Evolutionary conservation across 64 coral and sea anemone genomes (phyloP).

Genomic region (Montipora cactus): DNA sequence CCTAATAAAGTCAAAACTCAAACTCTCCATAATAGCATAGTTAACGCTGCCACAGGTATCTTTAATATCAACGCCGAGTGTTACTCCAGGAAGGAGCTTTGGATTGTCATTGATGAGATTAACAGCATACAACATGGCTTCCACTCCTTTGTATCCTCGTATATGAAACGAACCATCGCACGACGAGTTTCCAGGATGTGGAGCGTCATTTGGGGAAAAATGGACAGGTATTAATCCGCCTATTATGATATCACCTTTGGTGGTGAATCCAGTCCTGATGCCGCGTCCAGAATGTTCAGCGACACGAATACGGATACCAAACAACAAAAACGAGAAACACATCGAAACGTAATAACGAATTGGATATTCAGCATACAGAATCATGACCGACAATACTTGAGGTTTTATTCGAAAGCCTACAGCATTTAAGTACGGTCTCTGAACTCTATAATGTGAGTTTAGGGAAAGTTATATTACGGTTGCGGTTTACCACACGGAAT

Average conservation of each 20-base stretch:
- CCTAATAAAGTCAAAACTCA: conserved; percentile 35
- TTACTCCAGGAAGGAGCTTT: conserved; percentile 29
- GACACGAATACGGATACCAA: neutral
- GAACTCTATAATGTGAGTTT: neutral
- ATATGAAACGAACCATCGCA: conserved; percentile 28
- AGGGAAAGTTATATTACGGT: neutral
- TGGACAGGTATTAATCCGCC: conserved; percentile 35
- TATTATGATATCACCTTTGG: conserved; percentile 34
- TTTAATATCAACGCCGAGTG: conserved; percentile 58
- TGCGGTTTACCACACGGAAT: neutral
- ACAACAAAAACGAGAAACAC: neutral
- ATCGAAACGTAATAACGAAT: neutral
- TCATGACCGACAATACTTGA: neutral
- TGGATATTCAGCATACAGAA: neutral
- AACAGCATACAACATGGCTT: conserved; percentile 62
- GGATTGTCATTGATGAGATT: conserved; percentile 33
- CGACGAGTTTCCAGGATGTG: neutral
- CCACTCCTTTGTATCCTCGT: conserved; percentile 26
- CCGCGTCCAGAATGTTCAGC: neutral
- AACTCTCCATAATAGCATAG: conserved; percentile 48
- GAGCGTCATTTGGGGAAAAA: neutral
- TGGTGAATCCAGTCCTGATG: neutral
- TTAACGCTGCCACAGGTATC: conserved; percentile 55
- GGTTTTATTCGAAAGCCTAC: neutral
- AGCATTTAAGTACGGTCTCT: neutral